phyloP scores from a whole-genome alignment of 2,888 invertebrate genomes.

The Glyphotaelius pellucidus region DNA sequence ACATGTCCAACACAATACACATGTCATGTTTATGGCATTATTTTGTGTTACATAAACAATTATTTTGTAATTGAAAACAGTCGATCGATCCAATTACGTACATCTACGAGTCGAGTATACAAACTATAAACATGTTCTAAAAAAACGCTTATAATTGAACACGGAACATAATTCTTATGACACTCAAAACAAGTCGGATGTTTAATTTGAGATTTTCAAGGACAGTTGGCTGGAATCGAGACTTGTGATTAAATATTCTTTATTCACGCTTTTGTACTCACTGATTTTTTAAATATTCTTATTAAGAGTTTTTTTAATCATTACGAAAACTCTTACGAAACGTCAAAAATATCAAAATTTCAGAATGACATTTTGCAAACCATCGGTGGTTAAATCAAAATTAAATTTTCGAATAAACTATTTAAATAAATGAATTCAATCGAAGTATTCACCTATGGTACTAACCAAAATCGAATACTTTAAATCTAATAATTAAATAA shows the following conservation, averaged over 20 bases:
- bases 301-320: no score
- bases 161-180: not conserved
- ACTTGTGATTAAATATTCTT: no score
- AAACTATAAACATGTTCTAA: not conserved
- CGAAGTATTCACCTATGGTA: no score
- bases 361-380: no score
- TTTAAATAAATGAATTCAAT: no score
- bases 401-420: no score
- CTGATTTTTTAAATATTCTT: not conserved
- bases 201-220: not conserved
- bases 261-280: not conserved
- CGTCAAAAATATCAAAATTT: no score
- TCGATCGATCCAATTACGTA: not conserved
- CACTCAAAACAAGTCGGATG: not conserved
- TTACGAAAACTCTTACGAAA: no score
- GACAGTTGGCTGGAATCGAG: not conserved
- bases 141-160: not conserved
- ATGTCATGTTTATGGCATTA: not conserved
- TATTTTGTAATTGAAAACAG: not conserved
- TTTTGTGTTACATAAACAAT: not conserved
- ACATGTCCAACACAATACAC: not conserved
- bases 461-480: no score
- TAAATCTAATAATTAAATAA: no score
- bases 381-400: no score
- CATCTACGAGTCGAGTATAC: not conserved